Base-by-base conservation (phyloP, 2,888 invertebrate genomes). In the Phytoseiulus persimilis region DNA sequence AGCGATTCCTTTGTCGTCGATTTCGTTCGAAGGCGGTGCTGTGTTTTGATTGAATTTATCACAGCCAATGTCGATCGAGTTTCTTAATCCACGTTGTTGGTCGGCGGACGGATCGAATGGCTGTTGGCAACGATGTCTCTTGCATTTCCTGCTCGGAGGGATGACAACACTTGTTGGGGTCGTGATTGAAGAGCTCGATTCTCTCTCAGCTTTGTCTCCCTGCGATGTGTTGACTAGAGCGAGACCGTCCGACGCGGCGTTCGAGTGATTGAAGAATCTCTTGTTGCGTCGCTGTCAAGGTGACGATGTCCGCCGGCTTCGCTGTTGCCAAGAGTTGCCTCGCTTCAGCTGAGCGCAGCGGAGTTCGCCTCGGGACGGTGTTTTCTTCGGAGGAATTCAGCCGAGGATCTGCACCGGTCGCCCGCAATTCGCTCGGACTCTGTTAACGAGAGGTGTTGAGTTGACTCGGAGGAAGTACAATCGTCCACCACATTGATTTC, bases 131-230 rank as follows among this genome's bases (percentile, higher is more conserved):
- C 65, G 65, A 65, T 65, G 65, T 65, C 65, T 23, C 65, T 65
- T 65, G 65, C 65, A 65, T 65, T 28, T 65, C 65, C 14, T 14
- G 65, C 18, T 65, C 65, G 65, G 65, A 65, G 65, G 23, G 28
- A 65, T 65, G 65, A 65, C 65, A 65, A 65, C 65, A 65, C 65
- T 65, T 65, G 65, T 65, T 65, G 65, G 65, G 65, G 65, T 65
- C 65, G 65, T 65, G 65, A 65, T 65, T 65, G 65, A 65, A 65
- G 65, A 65, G 65, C 65, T 14, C 65, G 14, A 65, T 65, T 65
- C 65, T 28, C 28, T 28, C 65, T 65, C 65, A 28, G 23, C 18
- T 65, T 23, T 65, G 2, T 28, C 65, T 28, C 65, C 18, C 65
- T 23, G 28, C 65, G 14, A 23, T 65, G 65, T 65, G 65, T 65